phyloP scores from a whole-genome alignment of 2,113 vertebrate genomes.

The Acrocephalus arundinaceus region DNA sequence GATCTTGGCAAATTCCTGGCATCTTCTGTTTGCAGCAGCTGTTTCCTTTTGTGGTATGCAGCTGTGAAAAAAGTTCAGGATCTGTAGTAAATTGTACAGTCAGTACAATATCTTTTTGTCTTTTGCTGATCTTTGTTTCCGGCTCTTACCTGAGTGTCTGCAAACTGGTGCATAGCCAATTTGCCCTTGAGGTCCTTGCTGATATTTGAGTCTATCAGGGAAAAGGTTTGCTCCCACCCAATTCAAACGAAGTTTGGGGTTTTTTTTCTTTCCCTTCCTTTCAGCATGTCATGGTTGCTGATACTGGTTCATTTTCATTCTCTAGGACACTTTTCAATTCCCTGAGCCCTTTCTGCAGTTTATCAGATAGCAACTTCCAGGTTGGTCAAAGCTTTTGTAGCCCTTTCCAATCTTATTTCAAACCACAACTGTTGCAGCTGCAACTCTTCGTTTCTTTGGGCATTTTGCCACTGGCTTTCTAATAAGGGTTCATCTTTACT shows the following conservation, averaged over 20 bases:
- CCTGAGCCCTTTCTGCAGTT: conserved; percentile 14
- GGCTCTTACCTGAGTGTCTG: conserved; percentile 29
- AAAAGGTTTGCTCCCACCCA: conserved; percentile 11
- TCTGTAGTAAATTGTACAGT: conserved; percentile 19
- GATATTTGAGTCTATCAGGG: conserved; percentile 16
- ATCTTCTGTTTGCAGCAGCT: conserved; percentile 38
- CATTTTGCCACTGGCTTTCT: conserved; percentile 45
- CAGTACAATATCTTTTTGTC: conserved; percentile 44
- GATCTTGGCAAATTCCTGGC: conserved; percentile 39
- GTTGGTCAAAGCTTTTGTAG: conserved; percentile 47
- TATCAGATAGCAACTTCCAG: conserved; percentile 42
- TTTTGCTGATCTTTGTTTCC: conserved; percentile 48
- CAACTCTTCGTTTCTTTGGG: conserved; percentile 6
- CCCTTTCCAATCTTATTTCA: conserved; percentile 16
- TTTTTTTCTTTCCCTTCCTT: background rate
- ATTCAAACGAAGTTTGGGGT: background rate
- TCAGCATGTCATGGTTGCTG: background rate
- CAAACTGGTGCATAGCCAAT: conserved; percentile 2
- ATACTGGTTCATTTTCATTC: conserved; percentile 18
- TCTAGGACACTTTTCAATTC: background rate
- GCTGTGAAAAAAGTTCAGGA: conserved; percentile 43
- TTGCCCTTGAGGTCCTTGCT: conserved; percentile 45
- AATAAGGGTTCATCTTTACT: conserved; percentile 14
- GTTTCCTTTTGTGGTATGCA: conserved; percentile 42
- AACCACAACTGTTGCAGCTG: conserved; percentile 41